Conservation (phyloP, 1,140 invertebrate genomes). For the Sitobion miscanthi region DNA sequence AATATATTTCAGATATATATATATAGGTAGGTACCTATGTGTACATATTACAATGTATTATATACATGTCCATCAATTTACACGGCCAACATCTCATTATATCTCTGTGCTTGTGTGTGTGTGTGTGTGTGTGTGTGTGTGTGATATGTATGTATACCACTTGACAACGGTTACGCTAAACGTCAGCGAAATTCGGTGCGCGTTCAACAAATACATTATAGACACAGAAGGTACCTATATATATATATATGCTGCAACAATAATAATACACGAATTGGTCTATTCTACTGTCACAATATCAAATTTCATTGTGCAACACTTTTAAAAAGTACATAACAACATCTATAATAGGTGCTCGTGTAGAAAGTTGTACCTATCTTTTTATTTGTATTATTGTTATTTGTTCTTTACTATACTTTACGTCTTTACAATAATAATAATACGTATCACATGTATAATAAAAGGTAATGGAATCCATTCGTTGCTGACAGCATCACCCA, state of each 20-base stretch:
- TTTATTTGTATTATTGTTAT: conserved; percentile 25
- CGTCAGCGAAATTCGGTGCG: conserved; percentile 44
- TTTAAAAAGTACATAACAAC: conserved; percentile 11
- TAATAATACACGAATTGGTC: conserved; percentile 30
- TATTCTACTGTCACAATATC: conserved; percentile 48
- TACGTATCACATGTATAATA: conserved; percentile 24
- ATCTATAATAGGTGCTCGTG: neutral
- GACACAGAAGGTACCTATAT: neutral
- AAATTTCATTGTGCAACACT: conserved; percentile 42
- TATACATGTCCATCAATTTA: conserved; percentile 24
- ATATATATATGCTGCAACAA: neutral
- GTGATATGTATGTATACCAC: neutral
- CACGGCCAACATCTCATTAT: neutral
- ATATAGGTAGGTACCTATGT: too few species aligned
- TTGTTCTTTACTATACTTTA: neutral
- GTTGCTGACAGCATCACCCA: conserved; percentile 25
- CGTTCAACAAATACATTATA: neutral
- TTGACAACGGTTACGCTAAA: conserved; percentile 18
- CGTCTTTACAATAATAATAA: neutral
- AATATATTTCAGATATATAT: neutral
- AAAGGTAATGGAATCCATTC: conserved; percentile 39
- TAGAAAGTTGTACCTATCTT: conserved; percentile 40
- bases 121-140: too few species aligned
- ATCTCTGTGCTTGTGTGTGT: too few species aligned
- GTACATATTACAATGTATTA: neutral